Conservation (phyloP, 92 coral and sea anemone genomes). For the Nematostella vectensis region DNA sequence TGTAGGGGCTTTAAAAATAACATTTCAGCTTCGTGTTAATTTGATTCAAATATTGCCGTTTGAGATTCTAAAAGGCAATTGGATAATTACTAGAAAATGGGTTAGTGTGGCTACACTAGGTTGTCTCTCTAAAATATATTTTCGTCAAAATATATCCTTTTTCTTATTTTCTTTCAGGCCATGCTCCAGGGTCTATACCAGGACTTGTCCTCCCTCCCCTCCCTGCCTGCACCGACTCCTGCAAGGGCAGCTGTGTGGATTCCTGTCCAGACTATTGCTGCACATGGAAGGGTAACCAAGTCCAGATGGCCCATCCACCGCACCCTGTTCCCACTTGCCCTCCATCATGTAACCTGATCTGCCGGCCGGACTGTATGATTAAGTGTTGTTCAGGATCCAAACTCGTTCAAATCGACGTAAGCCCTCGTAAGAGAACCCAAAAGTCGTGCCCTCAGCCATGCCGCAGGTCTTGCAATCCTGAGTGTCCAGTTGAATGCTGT, state of each 20-base stretch:
- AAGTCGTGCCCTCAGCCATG: slow-evolving; percentile 13
- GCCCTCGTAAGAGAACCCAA: slow-evolving; percentile 4
- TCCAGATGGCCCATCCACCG: not conserved
- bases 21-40: too few species aligned
- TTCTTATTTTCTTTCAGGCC: slow-evolving; percentile 12
- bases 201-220: slow-evolving; percentile 17
- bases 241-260: slow-evolving; percentile 20
- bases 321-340: slow-evolving; percentile 15
- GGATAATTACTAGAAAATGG: too few species aligned
- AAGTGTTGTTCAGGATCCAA: slow-evolving; percentile 24
- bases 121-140: too few species aligned
- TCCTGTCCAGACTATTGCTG: slow-evolving; percentile 34
- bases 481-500: slow-evolving; percentile 27
- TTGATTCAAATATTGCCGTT: too few species aligned
- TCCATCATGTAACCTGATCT: slow-evolving; percentile 10
- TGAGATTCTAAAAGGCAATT: too few species aligned
- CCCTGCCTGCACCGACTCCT: slow-evolving; percentile 17
- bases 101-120: too few species aligned
- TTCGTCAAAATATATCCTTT: too few species aligned
- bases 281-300: slow-evolving; percentile 4
- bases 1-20: too few species aligned
- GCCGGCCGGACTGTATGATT: slow-evolving; percentile 25
- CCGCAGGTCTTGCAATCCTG: slow-evolving; percentile 4
- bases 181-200: slow-evolving; percentile 33
- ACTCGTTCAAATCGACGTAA: slow-evolving; percentile 7